These are phyloP conservation scores for Ceratina calcarata DNA, from an alignment of 1,140 invertebrate genomes.

Conservation along the genomic window DNA sequence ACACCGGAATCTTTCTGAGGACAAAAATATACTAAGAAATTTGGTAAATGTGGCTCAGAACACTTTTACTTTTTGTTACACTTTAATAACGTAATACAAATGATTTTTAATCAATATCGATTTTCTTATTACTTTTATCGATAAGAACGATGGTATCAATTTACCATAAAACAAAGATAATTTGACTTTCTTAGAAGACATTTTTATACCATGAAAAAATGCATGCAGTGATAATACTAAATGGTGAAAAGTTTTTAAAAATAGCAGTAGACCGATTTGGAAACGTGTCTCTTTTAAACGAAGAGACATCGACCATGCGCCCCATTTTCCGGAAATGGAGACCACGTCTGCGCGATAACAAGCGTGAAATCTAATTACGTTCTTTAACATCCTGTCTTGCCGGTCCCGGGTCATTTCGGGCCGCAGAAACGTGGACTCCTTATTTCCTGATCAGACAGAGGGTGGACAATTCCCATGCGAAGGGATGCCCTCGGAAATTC, in stretches of 20 bases:
- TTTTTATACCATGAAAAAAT: too few species aligned
- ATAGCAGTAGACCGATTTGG: too few species aligned
- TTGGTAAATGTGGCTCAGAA: too few species aligned
- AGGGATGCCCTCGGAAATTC: slow-evolving; percentile 6
- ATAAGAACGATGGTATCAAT: slow-evolving; percentile 38
- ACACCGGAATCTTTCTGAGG: too few species aligned
- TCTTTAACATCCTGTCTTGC: slow-evolving; percentile 33
- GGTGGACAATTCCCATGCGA: slow-evolving; percentile 41
- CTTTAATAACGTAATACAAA: not conserved
- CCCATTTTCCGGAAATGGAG: slow-evolving; percentile 50
- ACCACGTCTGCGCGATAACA: slow-evolving; percentile 44
- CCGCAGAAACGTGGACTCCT: slow-evolving; percentile 11
- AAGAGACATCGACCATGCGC: not conserved
- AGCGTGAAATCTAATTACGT: slow-evolving; percentile 55
- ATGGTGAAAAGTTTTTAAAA: too few species aligned
- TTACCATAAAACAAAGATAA: too few species aligned
- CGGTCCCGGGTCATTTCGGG: slow-evolving; percentile 6
- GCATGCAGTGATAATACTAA: too few species aligned
- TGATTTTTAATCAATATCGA: too few species aligned
- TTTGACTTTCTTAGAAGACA: too few species aligned
- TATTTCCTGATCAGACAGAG: slow-evolving; percentile 54
- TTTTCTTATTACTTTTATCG: slow-evolving; percentile 22
- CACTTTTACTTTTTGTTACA: too few species aligned
- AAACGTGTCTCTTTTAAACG: not conserved
- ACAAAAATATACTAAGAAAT: too few species aligned